These are phyloP conservation scores for Chelonus insularis DNA, from an alignment of 1,140 invertebrate species.

Conservation along the genomic window DNA sequence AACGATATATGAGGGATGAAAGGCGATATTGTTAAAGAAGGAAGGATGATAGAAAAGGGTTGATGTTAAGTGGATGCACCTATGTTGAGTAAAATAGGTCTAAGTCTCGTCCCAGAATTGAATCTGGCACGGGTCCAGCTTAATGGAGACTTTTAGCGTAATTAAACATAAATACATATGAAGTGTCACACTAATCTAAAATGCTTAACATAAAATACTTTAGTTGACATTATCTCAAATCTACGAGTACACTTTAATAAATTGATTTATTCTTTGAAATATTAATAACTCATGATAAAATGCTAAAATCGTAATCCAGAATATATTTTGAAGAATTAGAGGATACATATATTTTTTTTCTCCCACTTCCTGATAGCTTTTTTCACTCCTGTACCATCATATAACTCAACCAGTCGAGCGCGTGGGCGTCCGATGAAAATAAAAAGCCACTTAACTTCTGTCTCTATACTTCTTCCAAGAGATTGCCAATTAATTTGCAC, in stretches of 20 bases:
- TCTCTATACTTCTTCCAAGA: conserved; percentile 40
- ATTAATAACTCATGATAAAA: no score
- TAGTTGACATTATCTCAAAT: background rate
- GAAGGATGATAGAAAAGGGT: conserved; percentile 6
- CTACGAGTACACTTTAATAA: no score
- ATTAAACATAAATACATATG: conserved; percentile 61
- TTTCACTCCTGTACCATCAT: background rate
- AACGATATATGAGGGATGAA: conserved; percentile 20
- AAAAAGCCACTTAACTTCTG: conserved; percentile 32
- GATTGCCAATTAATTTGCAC: conserved; percentile 56
- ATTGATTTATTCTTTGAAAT: no score
- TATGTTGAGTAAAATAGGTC: conserved; percentile 42
- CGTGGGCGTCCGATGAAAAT: conserved; percentile 33
- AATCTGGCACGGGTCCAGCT: conserved; percentile 58
- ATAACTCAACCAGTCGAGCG: conserved; percentile 4
- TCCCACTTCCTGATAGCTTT: background rate
- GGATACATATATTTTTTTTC: no score
- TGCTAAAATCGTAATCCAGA: no score
- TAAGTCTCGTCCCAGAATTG: conserved; percentile 35
- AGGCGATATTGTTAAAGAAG: background rate
- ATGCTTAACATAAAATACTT: conserved; percentile 52
- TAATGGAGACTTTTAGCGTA: conserved; percentile 62
- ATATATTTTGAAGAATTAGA: no score
- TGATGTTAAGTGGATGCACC: conserved; percentile 44
- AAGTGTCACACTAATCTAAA: conserved; percentile 58